These are phyloP conservation scores for Vanessa cardui DNA, from an alignment of 2,888 invertebrate species.

Conservation along the genomic window DNA sequence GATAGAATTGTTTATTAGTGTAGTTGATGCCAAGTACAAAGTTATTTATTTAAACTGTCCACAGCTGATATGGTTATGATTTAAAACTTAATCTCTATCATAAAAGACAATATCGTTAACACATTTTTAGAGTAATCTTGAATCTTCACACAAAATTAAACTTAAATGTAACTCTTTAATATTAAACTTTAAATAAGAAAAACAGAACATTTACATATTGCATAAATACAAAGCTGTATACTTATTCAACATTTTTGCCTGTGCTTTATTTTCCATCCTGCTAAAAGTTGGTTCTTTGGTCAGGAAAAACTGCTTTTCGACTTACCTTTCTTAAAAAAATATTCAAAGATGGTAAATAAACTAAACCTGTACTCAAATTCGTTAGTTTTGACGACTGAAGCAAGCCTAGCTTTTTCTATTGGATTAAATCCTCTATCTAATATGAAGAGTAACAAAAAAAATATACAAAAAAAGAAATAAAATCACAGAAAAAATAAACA, in stretches of 20 bases:
- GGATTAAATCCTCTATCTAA: conserved; percentile 72
- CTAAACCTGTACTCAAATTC: conserved; percentile 40
- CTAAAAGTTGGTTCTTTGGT: conserved; percentile 32
- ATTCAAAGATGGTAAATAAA: conserved; percentile 24
- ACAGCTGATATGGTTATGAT: conserved; percentile 26
- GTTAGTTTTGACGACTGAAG: conserved; percentile 41
- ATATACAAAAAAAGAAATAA: conserved; percentile 59
- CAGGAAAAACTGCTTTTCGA: conserved; percentile 36
- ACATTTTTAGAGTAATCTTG: conserved; percentile 30
- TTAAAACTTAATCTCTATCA: conserved; percentile 27
- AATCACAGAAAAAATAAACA: conserved; percentile 77
- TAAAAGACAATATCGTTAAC: conserved; percentile 33
- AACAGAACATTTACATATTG: conserved; percentile 46
- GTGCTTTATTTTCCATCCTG: conserved; percentile 17
- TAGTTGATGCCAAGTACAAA: conserved; percentile 63
- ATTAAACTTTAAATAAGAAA: conserved; percentile 32
- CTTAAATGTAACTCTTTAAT: conserved; percentile 27
- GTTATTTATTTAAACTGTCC: conserved; percentile 36
- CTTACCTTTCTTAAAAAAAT: conserved; percentile 32
- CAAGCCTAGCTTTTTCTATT: conserved; percentile 66
- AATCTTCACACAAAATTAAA: conserved; percentile 31
- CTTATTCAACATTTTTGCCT: conserved; percentile 49
- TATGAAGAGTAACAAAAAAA: conserved; percentile 49
- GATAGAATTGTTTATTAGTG: conserved; percentile 64
- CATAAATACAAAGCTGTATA: conserved; percentile 59